Evolutionary conservation across 2,888 invertebrate species (phyloP).

Genomic region (Helleia helle): DNA sequence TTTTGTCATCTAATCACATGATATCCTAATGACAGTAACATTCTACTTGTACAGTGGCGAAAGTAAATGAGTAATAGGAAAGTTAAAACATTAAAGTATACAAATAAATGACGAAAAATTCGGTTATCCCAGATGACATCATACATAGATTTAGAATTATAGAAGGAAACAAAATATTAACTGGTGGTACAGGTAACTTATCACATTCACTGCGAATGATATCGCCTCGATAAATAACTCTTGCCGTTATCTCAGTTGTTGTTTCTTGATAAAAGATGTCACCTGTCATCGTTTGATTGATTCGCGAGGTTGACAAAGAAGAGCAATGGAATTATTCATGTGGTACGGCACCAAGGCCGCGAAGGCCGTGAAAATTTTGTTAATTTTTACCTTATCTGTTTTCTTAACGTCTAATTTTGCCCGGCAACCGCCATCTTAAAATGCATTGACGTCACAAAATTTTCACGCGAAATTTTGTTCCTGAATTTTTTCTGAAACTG

Average conservation of each 20-base stretch:
- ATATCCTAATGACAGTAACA: no score
- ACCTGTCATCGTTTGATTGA: slow-evolving; percentile 52
- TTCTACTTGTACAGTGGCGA: no score
- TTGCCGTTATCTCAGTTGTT: slow-evolving; percentile 40
- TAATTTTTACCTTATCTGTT: not conserved
- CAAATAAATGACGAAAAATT: no score
- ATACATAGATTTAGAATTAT: not conserved
- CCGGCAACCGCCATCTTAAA: not conserved
- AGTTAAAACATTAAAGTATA: no score
- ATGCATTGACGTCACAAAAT: not conserved
- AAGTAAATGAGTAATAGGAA: no score
- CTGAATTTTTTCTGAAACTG: no score
- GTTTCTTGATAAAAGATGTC: slow-evolving; percentile 33
- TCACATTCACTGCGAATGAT: slow-evolving; percentile 8
- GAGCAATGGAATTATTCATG: slow-evolving; percentile 46
- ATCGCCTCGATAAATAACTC: slow-evolving; percentile 18
- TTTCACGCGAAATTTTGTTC: no score
- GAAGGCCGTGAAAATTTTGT: slow-evolving; percentile 17
- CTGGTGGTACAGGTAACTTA: not conserved
- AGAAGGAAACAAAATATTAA: not conserved
- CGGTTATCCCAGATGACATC: not conserved
- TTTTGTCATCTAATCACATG: no score
- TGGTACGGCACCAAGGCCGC: slow-evolving; percentile 26
- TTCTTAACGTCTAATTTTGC: no score
- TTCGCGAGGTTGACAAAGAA: slow-evolving; percentile 36